Base-by-base conservation (phyloP, 2,888 invertebrate genomes). In the Rhodophaea formosa region DNA sequence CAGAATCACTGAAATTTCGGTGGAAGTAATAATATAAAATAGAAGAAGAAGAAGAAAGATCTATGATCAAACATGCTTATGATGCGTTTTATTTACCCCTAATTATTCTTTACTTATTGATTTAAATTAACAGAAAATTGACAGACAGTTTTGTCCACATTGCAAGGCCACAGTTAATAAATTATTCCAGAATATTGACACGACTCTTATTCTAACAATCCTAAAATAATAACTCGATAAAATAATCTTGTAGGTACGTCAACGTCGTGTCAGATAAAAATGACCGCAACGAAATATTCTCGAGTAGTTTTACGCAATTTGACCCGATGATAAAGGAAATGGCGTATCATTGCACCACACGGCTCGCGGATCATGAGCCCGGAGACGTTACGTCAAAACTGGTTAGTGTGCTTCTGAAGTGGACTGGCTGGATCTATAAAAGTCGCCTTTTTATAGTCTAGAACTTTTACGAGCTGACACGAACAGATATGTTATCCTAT, bases 381-480 rank as follows among this genome's bases (percentile, higher is more conserved):
- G 39, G 17, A 17, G 45, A 45, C 23, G 46, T 46, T 46, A 46
- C 46, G 46, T 23, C 46, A 23, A 23, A 46, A 46, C 46, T 23
- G 1, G n/a, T 23, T 46, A n/a, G n/a, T 10, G 23, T 29, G 17
- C 46, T 46, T 45, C n/a, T 39, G 8, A 3, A 6, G 10, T 3
- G 10, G 8, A 5, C n/a, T 10, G 39, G 10, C 8, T 3, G 8
- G 10, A 32, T 7, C n/a, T n/a, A 32, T 32, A 32, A 32, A 39
- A 39, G 12, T 39, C 12, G 39, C 12, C 39, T 39, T 1, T 23
- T 5, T n/a, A n/a, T n/a, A n/a, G n/a, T n/a, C n/a, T n/a, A n/a
- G n/a, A n/a, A n/a, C n/a, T n/a, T n/a, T n/a, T n/a, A n/a, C n/a
- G n/a, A n/a, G n/a, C n/a, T n/a, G n/a, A n/a, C n/a, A n/a, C n/a